Percentiles rank a stretch among this genome's conserved stretches.
These are phyloP conservation scores for Hypsibius dujardini DNA, from an alignment of 1,140 invertebrate species.

Conservation along the genomic window DNA sequence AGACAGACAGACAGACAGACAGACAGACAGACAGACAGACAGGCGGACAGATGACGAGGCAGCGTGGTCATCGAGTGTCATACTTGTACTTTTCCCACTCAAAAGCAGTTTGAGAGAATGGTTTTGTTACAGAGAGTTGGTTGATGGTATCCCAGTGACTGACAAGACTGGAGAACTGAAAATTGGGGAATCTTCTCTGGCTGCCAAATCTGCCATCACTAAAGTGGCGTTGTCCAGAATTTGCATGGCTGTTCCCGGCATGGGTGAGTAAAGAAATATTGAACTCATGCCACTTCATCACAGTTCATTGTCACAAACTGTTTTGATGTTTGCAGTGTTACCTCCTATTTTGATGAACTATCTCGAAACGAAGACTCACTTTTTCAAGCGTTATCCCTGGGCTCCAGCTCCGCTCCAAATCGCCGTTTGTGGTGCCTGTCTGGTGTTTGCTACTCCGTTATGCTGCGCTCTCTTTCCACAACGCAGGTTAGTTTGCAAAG, in stretches of 20 bases:
- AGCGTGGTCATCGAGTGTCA: no score
- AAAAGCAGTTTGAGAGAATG: no score
- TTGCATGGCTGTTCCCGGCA: conserved; percentile 68
- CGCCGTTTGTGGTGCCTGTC: conserved; percentile 38
- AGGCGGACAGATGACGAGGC: no score
- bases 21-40: no score
- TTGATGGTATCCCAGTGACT: conserved; percentile 55
- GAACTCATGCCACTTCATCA: no score
- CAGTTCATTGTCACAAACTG: no score
- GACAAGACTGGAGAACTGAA: conserved; percentile 50
- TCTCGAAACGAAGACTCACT: conserved; percentile 35
- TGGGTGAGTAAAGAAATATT: conserved; percentile 62
- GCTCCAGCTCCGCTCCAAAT: conserved; percentile 40
- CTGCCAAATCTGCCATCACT: conserved; percentile 55
- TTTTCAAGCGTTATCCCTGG: conserved; percentile 34
- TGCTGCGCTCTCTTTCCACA: conserved; percentile 83
- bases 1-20: no score
- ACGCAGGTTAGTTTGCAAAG: no score
- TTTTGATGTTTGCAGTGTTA: no score
- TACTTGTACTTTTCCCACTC: no score
- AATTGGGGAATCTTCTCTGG: conserved; percentile 52
- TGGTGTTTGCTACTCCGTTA: conserved; percentile 73
- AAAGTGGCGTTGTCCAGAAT: conserved; percentile 70
- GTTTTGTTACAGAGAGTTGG: conserved; percentile 50
- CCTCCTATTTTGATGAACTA: conserved; percentile 50